Evolutionary conservation across 2,797 vertebrate genomes (phyloP).

Genomic region (Pipistrellus pygmaeus): DNA sequence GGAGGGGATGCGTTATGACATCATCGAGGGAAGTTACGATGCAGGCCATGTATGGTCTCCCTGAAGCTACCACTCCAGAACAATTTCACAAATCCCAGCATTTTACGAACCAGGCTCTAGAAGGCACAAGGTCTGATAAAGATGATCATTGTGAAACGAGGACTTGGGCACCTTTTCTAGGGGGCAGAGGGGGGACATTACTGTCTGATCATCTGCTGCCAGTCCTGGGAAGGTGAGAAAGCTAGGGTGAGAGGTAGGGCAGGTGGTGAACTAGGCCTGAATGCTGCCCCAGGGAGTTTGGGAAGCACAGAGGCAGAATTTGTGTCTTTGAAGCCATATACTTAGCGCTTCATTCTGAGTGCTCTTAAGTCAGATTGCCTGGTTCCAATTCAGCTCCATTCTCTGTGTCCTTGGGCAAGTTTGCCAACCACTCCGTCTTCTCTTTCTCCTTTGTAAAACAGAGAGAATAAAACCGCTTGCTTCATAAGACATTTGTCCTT

Average conservation of each 20-base stretch:
- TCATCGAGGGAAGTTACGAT: constrained; percentile 51
- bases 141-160: background rate
- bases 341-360: background rate
- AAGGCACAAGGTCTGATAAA: constrained; percentile 34
- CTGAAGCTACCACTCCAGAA: constrained; percentile 37
- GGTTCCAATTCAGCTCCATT: background rate
- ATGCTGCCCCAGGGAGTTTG: background rate
- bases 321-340: background rate
- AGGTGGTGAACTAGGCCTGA: background rate
- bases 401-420: background rate
- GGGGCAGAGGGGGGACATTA: background rate
- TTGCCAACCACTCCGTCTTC: background rate
- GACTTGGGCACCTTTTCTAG: too few species aligned
- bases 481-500: background rate
- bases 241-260: fast-evolving
- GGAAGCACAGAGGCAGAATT: background rate
- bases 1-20: constrained; percentile 58
- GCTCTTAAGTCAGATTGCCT: background rate
- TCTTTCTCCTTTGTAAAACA: background rate
- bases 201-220: background rate
- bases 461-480: background rate
- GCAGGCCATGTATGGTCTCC: background rate
- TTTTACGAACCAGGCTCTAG: background rate
- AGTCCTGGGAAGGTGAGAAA: background rate
- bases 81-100: constrained; percentile 56